Conservation (phyloP, 2,797 vertebrate species). For the Masticophis lateralis region DNA sequence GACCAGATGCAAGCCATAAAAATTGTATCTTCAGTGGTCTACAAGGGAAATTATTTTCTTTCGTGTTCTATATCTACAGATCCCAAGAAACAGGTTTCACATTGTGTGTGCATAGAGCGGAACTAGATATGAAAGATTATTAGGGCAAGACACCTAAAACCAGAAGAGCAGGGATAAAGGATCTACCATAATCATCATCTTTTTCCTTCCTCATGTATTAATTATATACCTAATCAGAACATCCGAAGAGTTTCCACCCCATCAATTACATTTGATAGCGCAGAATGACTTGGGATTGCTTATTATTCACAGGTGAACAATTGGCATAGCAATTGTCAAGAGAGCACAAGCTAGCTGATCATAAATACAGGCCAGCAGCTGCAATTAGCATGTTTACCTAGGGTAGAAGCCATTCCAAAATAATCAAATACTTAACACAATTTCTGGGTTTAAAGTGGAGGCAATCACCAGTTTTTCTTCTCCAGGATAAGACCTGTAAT, state of each 20-base stretch:
- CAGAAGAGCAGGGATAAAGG: background rate
- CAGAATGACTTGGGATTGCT: background rate
- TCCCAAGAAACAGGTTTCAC: background rate
- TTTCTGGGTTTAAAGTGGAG: background rate
- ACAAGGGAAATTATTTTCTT: background rate
- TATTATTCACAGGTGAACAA: background rate
- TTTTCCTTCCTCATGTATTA: background rate
- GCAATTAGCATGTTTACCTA: slow-evolving; percentile 9
- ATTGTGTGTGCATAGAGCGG: background rate
- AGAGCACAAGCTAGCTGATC: background rate
- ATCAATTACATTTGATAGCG: background rate
- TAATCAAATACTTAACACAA: slow-evolving; percentile 10
- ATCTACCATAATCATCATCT: background rate
- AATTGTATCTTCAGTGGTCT: background rate
- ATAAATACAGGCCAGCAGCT: background rate
- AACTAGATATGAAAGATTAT: background rate
- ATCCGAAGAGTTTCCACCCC: background rate
- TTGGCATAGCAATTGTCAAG: background rate
- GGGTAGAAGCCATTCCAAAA: background rate
- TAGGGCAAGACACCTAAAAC: background rate
- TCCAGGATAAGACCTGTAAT: slow-evolving; percentile 65
- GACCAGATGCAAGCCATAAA: background rate
- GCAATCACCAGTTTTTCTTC: slow-evolving; percentile 61
- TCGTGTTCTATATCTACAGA: background rate
- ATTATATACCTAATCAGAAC: background rate